phyloP scores from a whole-genome alignment of 2,797 vertebrate species.

The Lates japonicus region DNA sequence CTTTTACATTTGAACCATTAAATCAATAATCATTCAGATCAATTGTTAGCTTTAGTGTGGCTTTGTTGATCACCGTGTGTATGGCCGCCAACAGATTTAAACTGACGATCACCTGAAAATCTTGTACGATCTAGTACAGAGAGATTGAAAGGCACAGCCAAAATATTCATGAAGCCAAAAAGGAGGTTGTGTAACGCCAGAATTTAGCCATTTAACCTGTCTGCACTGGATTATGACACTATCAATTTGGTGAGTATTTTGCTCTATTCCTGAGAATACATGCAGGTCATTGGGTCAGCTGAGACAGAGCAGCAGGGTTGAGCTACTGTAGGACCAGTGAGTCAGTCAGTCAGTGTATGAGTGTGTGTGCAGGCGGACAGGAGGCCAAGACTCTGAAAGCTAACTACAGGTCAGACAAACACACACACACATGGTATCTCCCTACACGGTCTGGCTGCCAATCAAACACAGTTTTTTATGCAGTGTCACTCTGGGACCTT shows the following conservation, averaged over 20 bases:
- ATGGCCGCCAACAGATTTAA: not conserved
- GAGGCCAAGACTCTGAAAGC: slow-evolving; percentile 59
- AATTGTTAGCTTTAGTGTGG: no score
- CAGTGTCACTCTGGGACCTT: slow-evolving; percentile 75
- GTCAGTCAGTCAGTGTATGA: slow-evolving; percentile 26
- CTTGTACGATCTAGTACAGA: no score
- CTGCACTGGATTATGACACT: slow-evolving; percentile 62
- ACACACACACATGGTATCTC: slow-evolving; percentile 47
- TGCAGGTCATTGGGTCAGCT: no score
- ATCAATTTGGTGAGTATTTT: no score
- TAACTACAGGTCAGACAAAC: slow-evolving; percentile 76
- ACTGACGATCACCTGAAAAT: not conserved
- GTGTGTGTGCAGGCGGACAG: slow-evolving; percentile 23
- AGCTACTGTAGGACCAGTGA: slow-evolving; percentile 70
- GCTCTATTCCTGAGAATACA: no score
- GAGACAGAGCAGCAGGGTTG: slow-evolving; percentile 24
- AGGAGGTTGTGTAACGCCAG: slow-evolving; percentile 46
- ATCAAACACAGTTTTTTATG: slow-evolving; percentile 71
- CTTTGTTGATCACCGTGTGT: not conserved
- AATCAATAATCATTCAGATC: not conserved
- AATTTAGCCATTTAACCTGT: no score
- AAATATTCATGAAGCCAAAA: slow-evolving; percentile 30
- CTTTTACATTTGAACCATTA: not conserved
- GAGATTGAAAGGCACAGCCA: no score
- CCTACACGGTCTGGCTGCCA: slow-evolving; percentile 60